Evolutionary conservation across 1,140 invertebrate genomes (phyloP), one percentile per base, ranked within the genome.

Genomic region (Oedothorax gibbosus): DNA sequence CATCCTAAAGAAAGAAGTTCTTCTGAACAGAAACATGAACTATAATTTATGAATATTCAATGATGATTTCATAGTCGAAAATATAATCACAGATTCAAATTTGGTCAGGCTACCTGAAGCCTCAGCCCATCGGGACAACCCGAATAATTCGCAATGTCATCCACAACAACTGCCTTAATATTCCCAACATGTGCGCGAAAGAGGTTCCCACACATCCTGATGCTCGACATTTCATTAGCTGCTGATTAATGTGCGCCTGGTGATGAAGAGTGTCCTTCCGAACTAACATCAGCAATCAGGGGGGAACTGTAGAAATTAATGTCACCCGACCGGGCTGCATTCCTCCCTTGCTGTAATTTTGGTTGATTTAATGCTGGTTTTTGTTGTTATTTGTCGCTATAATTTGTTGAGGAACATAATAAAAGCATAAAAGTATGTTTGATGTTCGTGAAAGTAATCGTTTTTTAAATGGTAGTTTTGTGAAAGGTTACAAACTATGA

Each of bases 231-330:
- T 75, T 75, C 72, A 75, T 75, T 75, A 75, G 60, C 15, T 9
- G 14, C 72, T 75, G 72, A 75, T 75, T 75, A 75, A 75, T 75
- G 72, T 51, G 72, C 20, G 72, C 60, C 72, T 8, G 18, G 15
- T 75, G 72, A 75, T 35, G 72, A 21, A 75, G 20, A 56, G 72
- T 75, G 72, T 57, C 60, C 53, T 9, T 18, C 53, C 21, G 10
- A n/a, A 51, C 53, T 51, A 35, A 35, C 49, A 21, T 49, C 21
- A 15, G 72, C 7, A 51, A 15, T 35, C 51, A 66, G 9, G 20
- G 49, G 14, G 15, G 49, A 18, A 51, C 11, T 18, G 54, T 71
- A 53, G 54, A 21, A 18, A 71, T 71, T 15, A 49, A 51, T 15
- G 15, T 12, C 20, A 51, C 66, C 18, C 12, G 65, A 18, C 65